Base-by-base conservation (phyloP, 2,888 invertebrate genomes). In the Brachycybe producta region DNA sequence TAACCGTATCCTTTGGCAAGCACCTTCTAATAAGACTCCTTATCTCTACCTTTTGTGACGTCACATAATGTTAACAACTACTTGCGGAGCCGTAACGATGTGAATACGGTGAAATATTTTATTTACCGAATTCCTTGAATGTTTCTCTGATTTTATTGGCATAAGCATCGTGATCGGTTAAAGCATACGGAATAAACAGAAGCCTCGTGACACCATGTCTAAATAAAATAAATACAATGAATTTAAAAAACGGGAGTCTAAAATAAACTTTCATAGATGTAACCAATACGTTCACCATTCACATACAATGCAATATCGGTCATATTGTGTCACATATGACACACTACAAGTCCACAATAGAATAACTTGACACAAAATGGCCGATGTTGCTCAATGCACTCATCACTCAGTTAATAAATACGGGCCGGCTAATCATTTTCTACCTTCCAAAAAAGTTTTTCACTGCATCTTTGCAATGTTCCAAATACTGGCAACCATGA, bases 141-240 rank as follows among this genome's bases (percentile, higher is more conserved):
- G 75, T 74, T 53, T 69, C 66, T 54, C 70, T 68, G 0, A 82
- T 75, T 61, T 70, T 75, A 7, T 69, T 64, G 1, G 80, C 76
- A 62, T 84, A 85, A 5, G 65, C 70, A 61, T 81, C 75, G 62
- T 79, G 72, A 60, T 82, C 74, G 32, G 68, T 73, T 59, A 76
- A 69, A 7, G 85, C 85, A 65, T 80, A 85, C 0, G 85, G 84
- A 27, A 85, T 68, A 65, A 85, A 85, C 7, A 84, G 64, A 42
- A 85, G 63, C 38, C 76, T 75, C 36, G 69, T 70, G 0, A 80
- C 76, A 58, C 75, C 72, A 59, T 76, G 76, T 55, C 82, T 83
- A 65, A 23, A 27, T 3, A 17, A 48, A 15, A 21, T 26, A 15
- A 21, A 1, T 34, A 45, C 3, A 28, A 11, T 23, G 15, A 30